Evolutionary conservation across 2,113 vertebrate genomes (phyloP).

Genomic region (Onychostoma macrolepis): DNA sequence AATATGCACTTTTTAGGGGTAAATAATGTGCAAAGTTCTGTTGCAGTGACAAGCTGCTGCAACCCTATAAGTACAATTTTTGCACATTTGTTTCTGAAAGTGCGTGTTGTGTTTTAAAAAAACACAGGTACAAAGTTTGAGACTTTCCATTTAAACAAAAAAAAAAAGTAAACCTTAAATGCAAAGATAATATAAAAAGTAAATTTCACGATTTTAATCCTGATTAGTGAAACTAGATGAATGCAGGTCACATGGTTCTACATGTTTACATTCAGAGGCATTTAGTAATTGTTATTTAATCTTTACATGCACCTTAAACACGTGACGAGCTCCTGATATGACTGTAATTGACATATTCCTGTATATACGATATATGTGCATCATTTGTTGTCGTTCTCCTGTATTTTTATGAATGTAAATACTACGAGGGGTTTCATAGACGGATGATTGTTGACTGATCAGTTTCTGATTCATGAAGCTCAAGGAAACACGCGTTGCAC

Average conservation of each 20-base stretch:
- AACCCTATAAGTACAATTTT: not conserved
- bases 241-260: not conserved
- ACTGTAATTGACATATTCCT: not conserved
- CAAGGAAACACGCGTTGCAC: not conserved
- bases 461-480: not conserved
- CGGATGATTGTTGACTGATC: not conserved
- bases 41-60: too few relatives aligned
- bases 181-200: not conserved
- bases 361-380: not conserved
- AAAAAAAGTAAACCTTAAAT: not conserved
- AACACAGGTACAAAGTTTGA: not conserved
- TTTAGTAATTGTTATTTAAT: not conserved
- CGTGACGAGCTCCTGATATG: not conserved
- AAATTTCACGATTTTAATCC: too few relatives aligned
- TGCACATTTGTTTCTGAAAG: not conserved
- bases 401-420: slow-evolving; percentile 12
- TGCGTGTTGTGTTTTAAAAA: too few relatives aligned
- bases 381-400: slow-evolving; percentile 1
- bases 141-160: not conserved
- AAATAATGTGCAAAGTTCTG: not conserved
- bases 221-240: not conserved
- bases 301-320: not conserved
- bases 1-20: not conserved
- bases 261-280: not conserved
- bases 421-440: not conserved